Base-by-base conservation (phyloP, 2,113 vertebrate genomes). In the Hepsetus odoe region DNA sequence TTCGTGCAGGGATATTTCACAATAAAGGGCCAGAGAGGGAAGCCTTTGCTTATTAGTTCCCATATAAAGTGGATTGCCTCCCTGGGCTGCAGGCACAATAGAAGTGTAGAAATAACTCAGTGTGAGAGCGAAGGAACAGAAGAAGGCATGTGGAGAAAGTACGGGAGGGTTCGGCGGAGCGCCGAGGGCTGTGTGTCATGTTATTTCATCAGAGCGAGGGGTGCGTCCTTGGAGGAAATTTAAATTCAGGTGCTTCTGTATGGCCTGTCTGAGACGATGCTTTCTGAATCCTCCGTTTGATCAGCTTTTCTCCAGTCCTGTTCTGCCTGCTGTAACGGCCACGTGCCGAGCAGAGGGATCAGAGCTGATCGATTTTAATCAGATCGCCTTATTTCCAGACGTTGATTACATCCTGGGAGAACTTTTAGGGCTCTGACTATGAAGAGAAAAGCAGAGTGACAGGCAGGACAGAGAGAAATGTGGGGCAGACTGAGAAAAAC, bases 51-150 rank as follows among this genome's bases (percentile, higher is more conserved):
- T 80, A 80, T 77, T 56, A 65, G 38, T 68, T 28, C 14, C 30
- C 55, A 76, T 64, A 35, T 42, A 81, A 68, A 68, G 70, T 64
- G 64, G 75, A 70, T 70, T 74, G 56, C 76, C 76, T 79, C 26
- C 0, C 40, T 66, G 67, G 58, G 38, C 46, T 42, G 16, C 64
- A 59, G 40, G 33, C 61, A 67, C 28, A 30, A 59, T 5, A 30
- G 77, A 42, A 58, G 64, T 44, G 16, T 44, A 14, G 42, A 44
- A 74, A 58, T 74, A 51, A 67, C 12, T 67, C 53, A 70, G 56
- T 53, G 18, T 46, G 53, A 72, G 55, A 30, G 11, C 66, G 59
- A 42, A 28, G 22, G 22, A 55, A 16, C 10, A 55, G 44, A 12
- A 66, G 68, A 24, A 42, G 75, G 64, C 22, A 33, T 59, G 71